A percentile compares a stretch with the other conserved stretches of the same genome.
Conservation (phyloP, 2,797 vertebrate genomes). For the Chelon auratus region DNA sequence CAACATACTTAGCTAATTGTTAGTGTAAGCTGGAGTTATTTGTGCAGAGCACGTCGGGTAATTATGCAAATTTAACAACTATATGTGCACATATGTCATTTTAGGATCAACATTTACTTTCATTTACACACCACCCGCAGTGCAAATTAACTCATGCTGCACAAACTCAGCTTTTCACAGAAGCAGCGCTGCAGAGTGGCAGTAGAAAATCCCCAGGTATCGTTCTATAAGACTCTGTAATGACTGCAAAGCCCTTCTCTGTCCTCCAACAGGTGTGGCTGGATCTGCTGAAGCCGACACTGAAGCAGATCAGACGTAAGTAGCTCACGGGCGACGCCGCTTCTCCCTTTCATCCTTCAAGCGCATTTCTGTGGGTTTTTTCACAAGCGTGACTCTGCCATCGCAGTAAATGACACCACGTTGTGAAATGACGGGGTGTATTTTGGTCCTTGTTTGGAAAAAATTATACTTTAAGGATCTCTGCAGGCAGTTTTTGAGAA, state of each 20-base stretch:
- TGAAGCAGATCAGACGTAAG: constrained; percentile 94
- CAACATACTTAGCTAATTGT: too few relatives aligned
- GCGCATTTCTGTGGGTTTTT: neutral
- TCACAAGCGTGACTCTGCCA: too few relatives aligned
- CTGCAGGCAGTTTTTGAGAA: too few relatives aligned
- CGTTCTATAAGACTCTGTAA: neutral
- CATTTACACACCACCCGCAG: neutral
- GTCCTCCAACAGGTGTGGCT: constrained; percentile 88
- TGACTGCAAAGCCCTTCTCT: neutral
- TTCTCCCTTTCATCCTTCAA: neutral
- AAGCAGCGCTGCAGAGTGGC: neutral
- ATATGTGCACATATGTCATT: neutral
- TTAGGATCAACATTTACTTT: neutral
- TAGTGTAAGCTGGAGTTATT: too few relatives aligned
- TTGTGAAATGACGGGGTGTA: neutral
- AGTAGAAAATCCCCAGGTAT: neutral
- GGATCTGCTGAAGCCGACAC: constrained; percentile 92
- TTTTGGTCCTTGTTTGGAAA: too few relatives aligned
- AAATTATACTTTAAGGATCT: too few relatives aligned
- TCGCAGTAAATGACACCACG: neutral
- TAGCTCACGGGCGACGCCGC: constrained; percentile 34
- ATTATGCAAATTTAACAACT: too few relatives aligned
- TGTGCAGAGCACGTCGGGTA: too few relatives aligned
- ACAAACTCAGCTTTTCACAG: neutral
- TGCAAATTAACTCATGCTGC: neutral